Evolutionary conservation across 35 echinoderm and acorn worm genomes (phyloP).

Genomic region (Eucidaris tribuloides): DNA sequence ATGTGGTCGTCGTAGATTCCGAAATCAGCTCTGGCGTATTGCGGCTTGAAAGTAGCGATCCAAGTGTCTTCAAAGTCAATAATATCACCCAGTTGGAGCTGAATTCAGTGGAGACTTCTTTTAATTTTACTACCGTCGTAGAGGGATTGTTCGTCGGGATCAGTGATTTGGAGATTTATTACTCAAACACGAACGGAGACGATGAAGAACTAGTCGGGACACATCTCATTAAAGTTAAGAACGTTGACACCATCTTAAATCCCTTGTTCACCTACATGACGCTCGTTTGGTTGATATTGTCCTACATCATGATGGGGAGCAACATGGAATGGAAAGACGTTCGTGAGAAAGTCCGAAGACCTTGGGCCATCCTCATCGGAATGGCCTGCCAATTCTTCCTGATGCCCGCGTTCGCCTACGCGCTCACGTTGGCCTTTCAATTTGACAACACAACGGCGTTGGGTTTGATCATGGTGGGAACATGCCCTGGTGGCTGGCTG

Average conservation of each 20-base stretch:
- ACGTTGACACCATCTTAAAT: constrained; percentile 22
- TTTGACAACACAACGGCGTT: constrained; percentile 46
- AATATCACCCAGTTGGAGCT: too few species aligned
- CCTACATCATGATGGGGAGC: constrained; percentile 83
- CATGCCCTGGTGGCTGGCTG: constrained; percentile 83
- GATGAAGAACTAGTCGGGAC: constrained; percentile 13
- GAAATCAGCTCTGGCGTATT: too few species aligned
- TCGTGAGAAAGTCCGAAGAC: constrained; percentile 52
- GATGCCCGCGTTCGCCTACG: constrained; percentile 73
- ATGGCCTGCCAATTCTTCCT: constrained; percentile 83
- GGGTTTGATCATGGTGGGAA: constrained; percentile 65
- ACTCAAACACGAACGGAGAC: neutral
- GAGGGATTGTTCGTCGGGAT: constrained; percentile 68
- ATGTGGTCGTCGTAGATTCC: too few species aligned
- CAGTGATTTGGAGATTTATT: constrained; percentile 22
- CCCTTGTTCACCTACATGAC: constrained; percentile 41
- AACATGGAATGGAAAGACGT: constrained; percentile 59
- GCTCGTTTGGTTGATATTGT: constrained; percentile 64
- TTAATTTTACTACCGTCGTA: constrained; percentile 37
- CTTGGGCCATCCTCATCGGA: constrained; percentile 61
- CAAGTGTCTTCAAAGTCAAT: too few species aligned
- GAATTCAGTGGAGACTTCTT: too few species aligned
- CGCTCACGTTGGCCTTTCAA: constrained; percentile 47
- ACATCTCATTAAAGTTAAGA: constrained; percentile 51
- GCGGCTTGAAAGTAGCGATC: too few species aligned